Evolutionary conservation across 2,797 vertebrate species (phyloP).

Genomic region (Syngnathus acus): DNA sequence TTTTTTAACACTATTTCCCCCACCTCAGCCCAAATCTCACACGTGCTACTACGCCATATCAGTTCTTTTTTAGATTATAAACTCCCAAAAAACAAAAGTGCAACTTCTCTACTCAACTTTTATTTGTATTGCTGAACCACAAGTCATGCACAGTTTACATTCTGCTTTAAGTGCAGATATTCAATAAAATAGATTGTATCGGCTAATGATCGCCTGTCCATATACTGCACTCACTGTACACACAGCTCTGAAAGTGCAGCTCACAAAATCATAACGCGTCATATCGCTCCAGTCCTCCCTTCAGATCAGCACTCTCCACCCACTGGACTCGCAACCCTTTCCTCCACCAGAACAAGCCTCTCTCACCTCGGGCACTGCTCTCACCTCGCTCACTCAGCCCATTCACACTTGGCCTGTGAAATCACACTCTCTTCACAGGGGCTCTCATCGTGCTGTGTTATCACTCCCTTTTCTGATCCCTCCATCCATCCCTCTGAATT

Average conservation of each 20-base stretch:
- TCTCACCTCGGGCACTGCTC: conserved; percentile 47
- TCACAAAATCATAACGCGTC: background rate
- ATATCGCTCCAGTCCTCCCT: background rate
- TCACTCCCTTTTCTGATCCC: conserved; percentile 14
- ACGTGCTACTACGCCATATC: background rate
- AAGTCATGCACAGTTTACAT: background rate
- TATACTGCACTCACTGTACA: background rate
- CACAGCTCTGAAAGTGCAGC: background rate
- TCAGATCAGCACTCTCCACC: conserved; percentile 3
- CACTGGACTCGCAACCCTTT: conserved; percentile 14
- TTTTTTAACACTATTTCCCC: conserved; percentile 30
- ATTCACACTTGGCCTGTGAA: conserved; percentile 66
- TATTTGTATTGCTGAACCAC: background rate
- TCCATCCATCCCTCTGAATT: conserved; percentile 33
- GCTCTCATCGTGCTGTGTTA: conserved; percentile 32
- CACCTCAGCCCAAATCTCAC: conserved; percentile 11
- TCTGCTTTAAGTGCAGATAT: too few relatives aligned
- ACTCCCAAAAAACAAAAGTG: background rate
- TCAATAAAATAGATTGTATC: too few relatives aligned
- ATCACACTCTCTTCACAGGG: conserved; percentile 59
- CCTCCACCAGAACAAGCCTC: conserved; percentile 26
- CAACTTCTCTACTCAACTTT: background rate
- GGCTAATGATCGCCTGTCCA: too few relatives aligned
- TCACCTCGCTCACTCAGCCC: conserved; percentile 46
- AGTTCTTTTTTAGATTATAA: background rate